phyloP scores from a whole-genome alignment of 2,888 invertebrate species.

The Agrilus biguttatus region DNA sequence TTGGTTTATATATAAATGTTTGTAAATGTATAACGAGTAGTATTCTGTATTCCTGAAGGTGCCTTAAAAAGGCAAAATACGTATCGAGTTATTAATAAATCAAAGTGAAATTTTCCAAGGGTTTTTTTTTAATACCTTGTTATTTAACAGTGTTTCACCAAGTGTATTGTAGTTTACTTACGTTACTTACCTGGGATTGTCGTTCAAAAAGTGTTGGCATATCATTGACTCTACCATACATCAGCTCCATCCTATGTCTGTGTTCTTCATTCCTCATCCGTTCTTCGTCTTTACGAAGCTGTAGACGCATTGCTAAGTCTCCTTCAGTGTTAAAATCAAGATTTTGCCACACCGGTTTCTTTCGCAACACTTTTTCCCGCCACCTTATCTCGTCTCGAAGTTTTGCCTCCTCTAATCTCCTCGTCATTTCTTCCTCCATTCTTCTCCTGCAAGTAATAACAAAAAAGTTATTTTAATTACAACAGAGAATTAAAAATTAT shows the following conservation, averaged over 20 bases:
- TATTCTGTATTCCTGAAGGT: too few species aligned
- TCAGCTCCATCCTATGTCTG: conserved; percentile 54
- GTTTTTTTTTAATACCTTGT: too few species aligned
- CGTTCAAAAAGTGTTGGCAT: conserved; percentile 59
- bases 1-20: too few species aligned
- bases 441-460: conserved; percentile 31
- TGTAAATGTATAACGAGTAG: too few species aligned
- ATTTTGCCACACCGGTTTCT: conserved; percentile 56
- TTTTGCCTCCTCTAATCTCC: conserved; percentile 42
- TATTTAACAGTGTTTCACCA: too few species aligned
- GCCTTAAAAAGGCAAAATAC: too few species aligned
- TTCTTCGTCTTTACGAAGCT: conserved; percentile 53
- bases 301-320: conserved; percentile 51
- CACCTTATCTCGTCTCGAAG: conserved; percentile 42
- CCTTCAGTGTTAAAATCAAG: conserved; percentile 50
- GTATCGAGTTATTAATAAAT: too few species aligned
- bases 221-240: conserved; percentile 53
- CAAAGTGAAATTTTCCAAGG: too few species aligned
- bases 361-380: conserved; percentile 43
- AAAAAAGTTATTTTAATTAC: not conserved
- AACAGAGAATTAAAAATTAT: not conserved
- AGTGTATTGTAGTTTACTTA: too few species aligned
- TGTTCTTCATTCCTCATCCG: conserved; percentile 51
- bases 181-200: conserved; percentile 41
- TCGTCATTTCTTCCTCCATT: conserved; percentile 47